A percentile compares a stretch with the other conserved stretches of the same genome.
phyloP scores from a whole-genome alignment of 1,140 invertebrate species.

The Rhyzopertha dominica region DNA sequence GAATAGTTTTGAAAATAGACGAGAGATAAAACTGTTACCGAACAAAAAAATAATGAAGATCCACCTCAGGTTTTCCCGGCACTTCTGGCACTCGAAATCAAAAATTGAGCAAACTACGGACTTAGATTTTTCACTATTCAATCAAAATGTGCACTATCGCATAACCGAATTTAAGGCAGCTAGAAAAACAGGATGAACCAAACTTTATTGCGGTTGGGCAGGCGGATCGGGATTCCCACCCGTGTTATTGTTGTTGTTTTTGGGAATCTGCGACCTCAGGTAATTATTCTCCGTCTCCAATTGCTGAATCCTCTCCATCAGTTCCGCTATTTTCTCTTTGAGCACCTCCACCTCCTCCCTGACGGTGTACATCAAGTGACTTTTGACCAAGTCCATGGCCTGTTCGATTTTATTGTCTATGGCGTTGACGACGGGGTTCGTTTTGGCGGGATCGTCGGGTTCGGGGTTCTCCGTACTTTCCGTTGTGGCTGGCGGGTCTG shows the following conservation, averaged over 20 bases:
- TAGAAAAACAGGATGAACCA: too few relatives aligned
- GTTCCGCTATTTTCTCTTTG: conserved; percentile 60
- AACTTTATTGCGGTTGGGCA: neutral
- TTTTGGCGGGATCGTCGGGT: conserved; percentile 38
- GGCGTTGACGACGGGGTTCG: conserved; percentile 45
- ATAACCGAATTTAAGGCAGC: too few relatives aligned
- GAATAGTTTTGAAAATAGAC: too few relatives aligned
- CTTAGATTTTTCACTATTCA: too few relatives aligned
- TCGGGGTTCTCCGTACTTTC: conserved; percentile 25
- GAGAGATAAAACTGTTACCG: too few relatives aligned
- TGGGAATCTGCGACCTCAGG: conserved; percentile 38
- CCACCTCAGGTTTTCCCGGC: too few relatives aligned
- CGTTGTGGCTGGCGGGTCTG: too few relatives aligned
- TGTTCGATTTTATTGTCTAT: conserved; percentile 70
- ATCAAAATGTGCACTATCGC: too few relatives aligned
- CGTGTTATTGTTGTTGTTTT: conserved; percentile 22
- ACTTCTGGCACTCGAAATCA: too few relatives aligned
- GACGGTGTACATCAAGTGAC: conserved; percentile 67
- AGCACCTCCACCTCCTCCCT: conserved; percentile 66
- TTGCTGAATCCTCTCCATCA: conserved; percentile 56
- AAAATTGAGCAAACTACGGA: too few relatives aligned
- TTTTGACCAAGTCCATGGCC: conserved; percentile 67
- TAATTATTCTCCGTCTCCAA: conserved; percentile 59
- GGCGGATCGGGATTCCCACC: conserved; percentile 22
- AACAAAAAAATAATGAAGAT: too few relatives aligned